Conservation (phyloP, 2,113 vertebrate genomes). For the Gymnogyps californianus region DNA sequence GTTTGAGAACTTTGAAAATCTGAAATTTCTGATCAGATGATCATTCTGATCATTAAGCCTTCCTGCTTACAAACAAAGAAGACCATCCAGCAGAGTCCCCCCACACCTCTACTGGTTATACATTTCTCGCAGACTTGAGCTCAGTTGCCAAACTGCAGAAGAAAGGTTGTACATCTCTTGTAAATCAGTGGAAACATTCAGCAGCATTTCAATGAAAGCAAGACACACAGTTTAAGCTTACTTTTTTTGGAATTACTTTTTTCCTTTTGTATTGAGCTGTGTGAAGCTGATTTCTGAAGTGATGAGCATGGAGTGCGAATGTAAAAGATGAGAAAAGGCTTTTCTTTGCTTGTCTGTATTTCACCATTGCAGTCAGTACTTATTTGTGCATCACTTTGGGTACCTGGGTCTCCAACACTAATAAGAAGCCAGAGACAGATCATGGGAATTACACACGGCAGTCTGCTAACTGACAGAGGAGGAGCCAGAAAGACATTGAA, state of each 20-base stretch:
- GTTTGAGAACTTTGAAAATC: neutral
- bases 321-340: neutral
- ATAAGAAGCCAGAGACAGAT: neutral
- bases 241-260: rapidly evolving
- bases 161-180: neutral
- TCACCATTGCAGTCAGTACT: neutral
- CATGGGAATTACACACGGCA: neutral
- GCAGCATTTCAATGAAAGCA: neutral
- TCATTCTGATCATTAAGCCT: neutral
- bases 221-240: neutral
- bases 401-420: neutral
- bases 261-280: neutral
- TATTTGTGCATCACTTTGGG: neutral
- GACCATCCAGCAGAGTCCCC: neutral
- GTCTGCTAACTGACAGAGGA: neutral
- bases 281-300: neutral
- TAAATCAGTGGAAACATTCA: neutral
- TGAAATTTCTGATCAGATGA: neutral
- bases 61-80: neutral
- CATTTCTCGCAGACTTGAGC: neutral
- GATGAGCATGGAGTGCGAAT: neutral
- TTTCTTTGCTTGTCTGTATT: neutral
- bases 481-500: neutral
- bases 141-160: neutral
- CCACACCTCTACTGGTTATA: neutral